Evolutionary conservation across 2,113 vertebrate species (phyloP), one percentile per base, ranked within the genome.

Genomic region (Alouatta palliata): DNA sequence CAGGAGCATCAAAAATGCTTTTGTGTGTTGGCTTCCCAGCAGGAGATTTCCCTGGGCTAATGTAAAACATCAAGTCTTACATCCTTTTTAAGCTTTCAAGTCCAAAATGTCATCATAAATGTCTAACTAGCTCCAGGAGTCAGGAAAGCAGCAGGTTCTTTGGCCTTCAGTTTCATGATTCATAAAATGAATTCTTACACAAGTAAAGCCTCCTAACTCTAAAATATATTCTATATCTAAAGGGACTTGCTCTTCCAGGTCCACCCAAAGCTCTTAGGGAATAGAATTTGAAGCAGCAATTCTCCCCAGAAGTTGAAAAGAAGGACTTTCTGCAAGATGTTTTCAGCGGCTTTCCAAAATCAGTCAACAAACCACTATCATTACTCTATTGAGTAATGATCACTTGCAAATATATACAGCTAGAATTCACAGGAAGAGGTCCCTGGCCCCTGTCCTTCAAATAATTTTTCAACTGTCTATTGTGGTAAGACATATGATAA

Each of bases 61-160:
- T 56, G 30, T 94, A 82, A 96, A 95, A 73, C 43, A 90, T n/a
- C 35, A 94, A 91, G 49, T 82, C 61, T 81, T 85, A 87, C 3
- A 77, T 82, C 35, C 49, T 84, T 92, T 96, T 37, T n/a, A 86
- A 95, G 25, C 9, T 92, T 90, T 90, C 9, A 73, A 95, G 27
- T 66, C 52, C 77, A 43, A 83, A 94, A 94, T 98, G 81, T 90
- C 40, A 68, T n/a, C 43, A 71, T 64, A 88, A 95, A 87, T 47
- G 71, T 97, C 81, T 92, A 82, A 96, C 64, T 75, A 95, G 71
- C 40, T 95, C 61, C 27, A 54, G 35, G 54, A 96, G 13, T 25
- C 14, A 16, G 61, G 37, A 66, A 76, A 87, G 56, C 35, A 90
- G 40, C 30, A 47, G 83, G 30, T 66, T 96, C 82, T 73, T 79